Percentiles rank a stretch among this genome's conserved stretches.
These are phyloP conservation scores for Neotoxoptera formosana DNA, from an alignment of 1,140 invertebrate species.

Conservation along the genomic window DNA sequence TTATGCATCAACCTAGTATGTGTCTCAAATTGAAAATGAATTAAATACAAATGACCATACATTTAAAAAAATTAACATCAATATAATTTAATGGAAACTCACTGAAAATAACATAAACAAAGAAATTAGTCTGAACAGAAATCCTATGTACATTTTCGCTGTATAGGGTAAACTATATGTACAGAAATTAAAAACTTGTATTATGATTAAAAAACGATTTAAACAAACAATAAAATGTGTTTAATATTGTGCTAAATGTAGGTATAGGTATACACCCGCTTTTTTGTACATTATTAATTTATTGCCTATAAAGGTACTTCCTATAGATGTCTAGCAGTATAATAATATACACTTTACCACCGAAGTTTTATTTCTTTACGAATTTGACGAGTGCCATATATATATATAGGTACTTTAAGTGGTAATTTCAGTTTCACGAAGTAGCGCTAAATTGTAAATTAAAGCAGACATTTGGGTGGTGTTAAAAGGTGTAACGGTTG, in stretches of 20 bases:
- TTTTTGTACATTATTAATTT: not conserved
- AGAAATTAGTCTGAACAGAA: not conserved
- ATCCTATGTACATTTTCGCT: not conserved
- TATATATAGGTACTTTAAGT: no score
- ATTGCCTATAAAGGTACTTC: not conserved
- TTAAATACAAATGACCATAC: not conserved
- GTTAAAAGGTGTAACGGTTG: slow-evolving; percentile 8
- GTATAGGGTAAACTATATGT: not conserved
- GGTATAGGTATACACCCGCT: no score
- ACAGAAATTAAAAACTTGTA: not conserved
- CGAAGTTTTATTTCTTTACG: not conserved
- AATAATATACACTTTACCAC: not conserved
- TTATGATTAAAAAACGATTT: not conserved
- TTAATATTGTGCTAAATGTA: not conserved
- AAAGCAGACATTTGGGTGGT: not conserved
- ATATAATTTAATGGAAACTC: not conserved
- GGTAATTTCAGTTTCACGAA: not conserved
- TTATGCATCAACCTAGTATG: no score
- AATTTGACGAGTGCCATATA: not conserved
- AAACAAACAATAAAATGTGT: not conserved
- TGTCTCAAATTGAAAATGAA: not conserved
- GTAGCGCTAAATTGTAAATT: not conserved
- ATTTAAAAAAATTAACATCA: not conserved
- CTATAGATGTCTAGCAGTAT: not conserved
- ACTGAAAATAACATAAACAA: not conserved